Conservation (phyloP, 2,113 vertebrate genomes). For the Notothenia rossii region DNA sequence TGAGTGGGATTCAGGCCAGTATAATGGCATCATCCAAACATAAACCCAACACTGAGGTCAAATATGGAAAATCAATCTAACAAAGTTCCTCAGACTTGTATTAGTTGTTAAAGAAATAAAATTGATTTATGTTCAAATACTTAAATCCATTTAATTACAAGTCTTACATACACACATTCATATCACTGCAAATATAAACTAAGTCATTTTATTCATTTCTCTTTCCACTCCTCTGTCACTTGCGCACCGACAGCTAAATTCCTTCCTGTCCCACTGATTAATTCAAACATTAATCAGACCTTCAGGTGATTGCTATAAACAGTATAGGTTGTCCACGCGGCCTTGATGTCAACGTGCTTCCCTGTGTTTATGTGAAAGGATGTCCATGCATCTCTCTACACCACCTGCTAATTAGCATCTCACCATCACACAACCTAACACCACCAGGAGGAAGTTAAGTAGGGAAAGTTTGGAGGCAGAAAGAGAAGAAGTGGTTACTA, state of each 20-base stretch:
- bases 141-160: neutral
- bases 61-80: constrained; percentile 1
- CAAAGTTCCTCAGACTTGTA: constrained; percentile 5
- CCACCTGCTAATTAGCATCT: constrained; percentile 71
- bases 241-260: constrained; percentile 45
- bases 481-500: constrained; percentile 38
- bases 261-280: constrained; percentile 71
- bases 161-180: neutral
- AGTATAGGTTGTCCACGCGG: constrained; percentile 65
- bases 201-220: constrained; percentile 2
- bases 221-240: constrained; percentile 31
- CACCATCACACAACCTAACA: constrained; percentile 26
- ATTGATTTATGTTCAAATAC: neutral
- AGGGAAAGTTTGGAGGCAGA: constrained; percentile 34
- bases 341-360: constrained; percentile 65
- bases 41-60: neutral
- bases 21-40: neutral
- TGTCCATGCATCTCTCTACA: constrained; percentile 52
- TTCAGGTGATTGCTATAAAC: constrained; percentile 77
- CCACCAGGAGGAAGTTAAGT: constrained; percentile 16
- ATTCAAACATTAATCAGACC: constrained; percentile 77
- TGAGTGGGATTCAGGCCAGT: neutral
- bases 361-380: constrained; percentile 71
- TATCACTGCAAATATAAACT: constrained; percentile 15
- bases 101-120: neutral